Evolutionary conservation across 2,797 vertebrate genomes (phyloP).

Genomic region (Chelidonichthys spinosus): DNA sequence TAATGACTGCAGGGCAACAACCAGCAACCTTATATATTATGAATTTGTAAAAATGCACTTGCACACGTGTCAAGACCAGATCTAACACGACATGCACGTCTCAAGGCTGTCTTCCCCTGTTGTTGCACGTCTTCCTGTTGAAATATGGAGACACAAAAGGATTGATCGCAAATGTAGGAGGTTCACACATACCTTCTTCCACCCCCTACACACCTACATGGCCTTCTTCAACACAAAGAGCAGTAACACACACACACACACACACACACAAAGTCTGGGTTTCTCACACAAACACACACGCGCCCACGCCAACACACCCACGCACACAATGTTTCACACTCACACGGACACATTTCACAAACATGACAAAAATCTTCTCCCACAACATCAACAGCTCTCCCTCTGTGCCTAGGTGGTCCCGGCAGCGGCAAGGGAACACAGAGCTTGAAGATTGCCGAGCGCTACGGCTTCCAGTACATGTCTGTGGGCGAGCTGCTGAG

Average conservation of each 20-base stretch:
- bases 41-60: not conserved
- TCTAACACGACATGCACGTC: not conserved
- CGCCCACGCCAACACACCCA: constrained; percentile 64
- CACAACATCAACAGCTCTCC: constrained; percentile 65
- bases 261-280: constrained; percentile 35
- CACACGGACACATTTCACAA: constrained; percentile 39
- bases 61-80: not conserved
- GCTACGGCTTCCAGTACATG: constrained; percentile 95
- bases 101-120: not conserved
- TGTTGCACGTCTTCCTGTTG: not conserved
- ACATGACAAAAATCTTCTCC: constrained; percentile 8
- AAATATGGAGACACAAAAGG: constrained; percentile 15
- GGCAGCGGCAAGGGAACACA: constrained; percentile 99
- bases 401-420: constrained; percentile 88
- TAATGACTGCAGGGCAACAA: not conserved
- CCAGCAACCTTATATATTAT: too few relatives aligned
- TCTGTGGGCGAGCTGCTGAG: constrained; percentile 96
- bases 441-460: constrained; percentile 96
- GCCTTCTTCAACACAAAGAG: constrained; percentile 20
- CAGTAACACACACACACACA: constrained; percentile 5
- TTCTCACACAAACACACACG: constrained; percentile 46
- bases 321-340: constrained; percentile 68
- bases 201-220: constrained; percentile 13
- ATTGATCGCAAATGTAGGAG: constrained; percentile 59
- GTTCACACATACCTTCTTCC: constrained; percentile 68